A percentile compares a stretch with the other conserved stretches of the same genome.
phyloP scores from a whole-genome alignment of 2,113 vertebrate genomes.

The Glaucomys volans region DNA sequence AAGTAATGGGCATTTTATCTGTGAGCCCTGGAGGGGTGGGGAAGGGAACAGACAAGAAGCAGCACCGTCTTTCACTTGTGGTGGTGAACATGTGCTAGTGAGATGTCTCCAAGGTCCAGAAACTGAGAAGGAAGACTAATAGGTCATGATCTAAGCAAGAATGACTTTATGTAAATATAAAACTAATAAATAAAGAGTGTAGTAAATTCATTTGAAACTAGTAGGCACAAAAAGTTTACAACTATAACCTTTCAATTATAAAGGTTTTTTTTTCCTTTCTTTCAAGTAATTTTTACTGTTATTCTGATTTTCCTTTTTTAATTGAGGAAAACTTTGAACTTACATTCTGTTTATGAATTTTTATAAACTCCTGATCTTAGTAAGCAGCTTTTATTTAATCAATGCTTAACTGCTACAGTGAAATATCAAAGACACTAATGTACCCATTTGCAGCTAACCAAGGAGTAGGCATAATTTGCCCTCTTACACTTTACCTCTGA shows the following conservation, averaged over 20 bases:
- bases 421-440: background rate
- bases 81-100: background rate
- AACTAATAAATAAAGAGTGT: background rate
- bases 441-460: background rate
- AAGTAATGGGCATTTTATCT: background rate
- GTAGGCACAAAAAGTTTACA: background rate
- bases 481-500: background rate
- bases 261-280: background rate
- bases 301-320: conserved; percentile 9
- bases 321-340: conserved; percentile 26
- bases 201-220: conserved; percentile 6
- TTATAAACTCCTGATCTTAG: background rate
- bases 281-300: background rate
- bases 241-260: background rate
- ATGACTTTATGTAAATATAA: background rate
- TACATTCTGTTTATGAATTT: background rate
- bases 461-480: background rate
- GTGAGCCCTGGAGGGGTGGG: background rate
- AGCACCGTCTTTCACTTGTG: background rate
- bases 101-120: background rate
- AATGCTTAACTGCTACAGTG: background rate
- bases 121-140: background rate
- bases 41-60: background rate
- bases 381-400: background rate
- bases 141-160: background rate